Base-by-base conservation (phyloP, 1,140 invertebrate species). In the Cyclargus thomasi region DNA sequence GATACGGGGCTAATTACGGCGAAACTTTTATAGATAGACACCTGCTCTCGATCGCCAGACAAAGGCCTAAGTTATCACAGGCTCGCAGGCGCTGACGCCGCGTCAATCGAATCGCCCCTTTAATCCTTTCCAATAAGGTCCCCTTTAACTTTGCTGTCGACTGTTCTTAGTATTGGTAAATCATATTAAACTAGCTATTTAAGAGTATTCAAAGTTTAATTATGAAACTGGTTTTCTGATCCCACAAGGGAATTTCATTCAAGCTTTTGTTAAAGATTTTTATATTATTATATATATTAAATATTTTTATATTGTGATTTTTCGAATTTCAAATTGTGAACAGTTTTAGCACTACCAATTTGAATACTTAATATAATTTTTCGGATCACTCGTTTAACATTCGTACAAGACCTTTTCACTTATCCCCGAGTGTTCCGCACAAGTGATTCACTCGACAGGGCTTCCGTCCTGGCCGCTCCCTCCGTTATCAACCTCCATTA, bases 21-120 rank as follows among this genome's bases (percentile, higher is more conserved):
- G 68, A 86, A 88, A 90, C 83, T 90, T 88, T 88, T 88, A 78
- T 88, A 88, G 86, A 86, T 85, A 89, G 86, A 89, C 85, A 89
- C 86, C 88, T 90, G 86, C 80, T 79, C 79, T 79, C 81, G 82
- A 75, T 76, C 81, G 78, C 78, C 83, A 86, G 83, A 88, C 85
- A 86, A 90, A 85, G 84, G 80, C 78, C 77, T 67, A 74, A 86
- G 76, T 88, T 90, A 90, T 90, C 87, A 75, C 82, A 81, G 79
- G 72, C 81, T 82, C 79, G 76, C 87, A 88, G 86, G 69, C 81
- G 62, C 64, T 64, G 62, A 62, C 63, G 66, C 35, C 16, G 8
- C 23, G 64, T 57, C 72, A 74, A 53, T 59, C 62, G 59, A 86
- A 83, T 74, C 67, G 71, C 74, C 64, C 76, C 79, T 74, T 73